phyloP scores from a whole-genome alignment of 2,113 vertebrate species.

The Elephas maximus region DNA sequence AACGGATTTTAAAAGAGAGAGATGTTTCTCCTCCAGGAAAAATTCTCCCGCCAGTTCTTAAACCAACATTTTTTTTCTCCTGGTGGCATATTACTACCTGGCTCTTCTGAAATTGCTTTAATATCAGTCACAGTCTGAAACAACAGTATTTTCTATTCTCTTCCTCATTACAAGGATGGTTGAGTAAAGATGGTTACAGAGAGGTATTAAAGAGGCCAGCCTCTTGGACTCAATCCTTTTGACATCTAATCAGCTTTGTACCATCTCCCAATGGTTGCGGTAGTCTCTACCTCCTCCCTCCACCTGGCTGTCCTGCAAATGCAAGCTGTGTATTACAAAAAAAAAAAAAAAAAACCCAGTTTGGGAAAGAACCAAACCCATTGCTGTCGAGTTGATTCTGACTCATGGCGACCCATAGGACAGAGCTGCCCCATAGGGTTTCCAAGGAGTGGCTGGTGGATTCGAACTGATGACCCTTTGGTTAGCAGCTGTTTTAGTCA shows the following conservation, averaged over 20 bases:
- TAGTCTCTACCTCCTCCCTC: neutral
- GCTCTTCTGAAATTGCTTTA: slow-evolving; percentile 8
- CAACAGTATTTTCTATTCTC: neutral
- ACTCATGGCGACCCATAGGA: too few species aligned
- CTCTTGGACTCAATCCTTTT: neutral
- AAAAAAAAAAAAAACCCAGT: neutral
- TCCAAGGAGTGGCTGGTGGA: too few species aligned
- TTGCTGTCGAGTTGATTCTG: too few species aligned
- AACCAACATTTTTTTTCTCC: neutral
- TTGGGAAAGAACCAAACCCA: neutral
- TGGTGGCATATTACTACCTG: neutral
- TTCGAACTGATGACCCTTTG: too few species aligned
- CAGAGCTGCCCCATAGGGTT: too few species aligned
- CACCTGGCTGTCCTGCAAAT: neutral
- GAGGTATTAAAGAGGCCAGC: neutral
- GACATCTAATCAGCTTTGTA: neutral
- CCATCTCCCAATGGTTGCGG: neutral
- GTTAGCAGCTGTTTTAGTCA: too few species aligned
- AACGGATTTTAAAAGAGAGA: neutral
- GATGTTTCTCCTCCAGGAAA: neutral
- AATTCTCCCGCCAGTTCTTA: neutral
- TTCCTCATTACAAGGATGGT: neutral
- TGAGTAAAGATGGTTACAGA: neutral
- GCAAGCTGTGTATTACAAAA: neutral
- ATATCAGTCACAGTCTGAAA: neutral